Evolutionary conservation across 2,113 vertebrate species (phyloP), one percentile per base, ranked within the genome.

Genomic region (Pachycephala philippinensis): DNA sequence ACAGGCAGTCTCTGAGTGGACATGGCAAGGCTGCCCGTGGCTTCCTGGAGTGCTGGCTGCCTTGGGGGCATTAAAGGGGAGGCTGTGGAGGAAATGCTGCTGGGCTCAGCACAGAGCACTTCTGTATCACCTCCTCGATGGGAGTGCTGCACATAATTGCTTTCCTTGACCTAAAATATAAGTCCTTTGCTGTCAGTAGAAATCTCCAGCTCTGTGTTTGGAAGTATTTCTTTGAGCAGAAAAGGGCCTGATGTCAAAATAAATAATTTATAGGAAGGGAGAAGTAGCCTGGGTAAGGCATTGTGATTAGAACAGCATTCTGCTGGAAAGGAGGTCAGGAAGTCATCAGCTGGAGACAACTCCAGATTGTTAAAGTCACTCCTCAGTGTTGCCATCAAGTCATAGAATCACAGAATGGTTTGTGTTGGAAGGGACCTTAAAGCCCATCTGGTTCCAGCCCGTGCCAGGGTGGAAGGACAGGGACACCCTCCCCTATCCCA

Each of bases 201-300:
- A 83, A 90, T 96, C 86, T 64, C 50, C 26, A 13, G 59, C 75
- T 89, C 52, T 87, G 33, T 45, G 52, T 93, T 70, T 81, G 69
- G 70, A 96, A 96, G 72, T 70, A 77, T 16, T 90, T 92, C 83
- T 92, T 93, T 75, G 92, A 95, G 92, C 56, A 95, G 76, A 96
- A 92, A 91, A 97, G 82, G 64, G 61, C 64, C 59, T 93, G 54
- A 90, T 95, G 90, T 94, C 80, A 82, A 93, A 86, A 96, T 91
- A 83, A 94, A 94, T 96, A 47, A 81, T 96, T 71, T 88, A 96
- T 77, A 81, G 87, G 82, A 95, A 78, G 40, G 69, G 75, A 94
- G 18, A 95, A 88, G 84, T 64, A 69, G 83, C 50, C 53, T 60
- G 42, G 37, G 59, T 78, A 35, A 72, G 68, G 77, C 79, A 71